Evolutionary conservation across 2,113 vertebrate genomes (phyloP).

Genomic region (Corydoras maculifer): DNA sequence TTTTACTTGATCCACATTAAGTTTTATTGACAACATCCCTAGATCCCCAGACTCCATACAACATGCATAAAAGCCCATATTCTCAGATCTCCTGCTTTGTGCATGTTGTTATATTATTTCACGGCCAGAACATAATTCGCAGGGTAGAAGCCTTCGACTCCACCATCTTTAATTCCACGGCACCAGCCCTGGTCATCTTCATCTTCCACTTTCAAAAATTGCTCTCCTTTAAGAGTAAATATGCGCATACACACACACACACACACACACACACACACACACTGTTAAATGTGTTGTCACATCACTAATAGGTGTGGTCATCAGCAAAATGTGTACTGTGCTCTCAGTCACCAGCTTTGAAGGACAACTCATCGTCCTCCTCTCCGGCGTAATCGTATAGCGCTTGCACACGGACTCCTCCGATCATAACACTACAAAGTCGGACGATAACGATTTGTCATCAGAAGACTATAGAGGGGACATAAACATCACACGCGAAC

Average conservation of each 20-base stretch:
- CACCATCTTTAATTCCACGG: conserved; percentile 66
- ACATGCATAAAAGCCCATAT: no score
- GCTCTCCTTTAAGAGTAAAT: conserved; percentile 59
- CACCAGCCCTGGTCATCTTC: conserved; percentile 81
- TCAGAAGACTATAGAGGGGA: no score
- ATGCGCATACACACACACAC: neutral
- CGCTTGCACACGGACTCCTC: conserved; percentile 68
- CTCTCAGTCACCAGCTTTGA: conserved; percentile 64
- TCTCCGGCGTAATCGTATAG: conserved; percentile 65
- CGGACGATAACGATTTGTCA: no score
- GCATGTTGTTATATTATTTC: conserved; percentile 46
- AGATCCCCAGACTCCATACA: no score
- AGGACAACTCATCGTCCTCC: conserved; percentile 68
- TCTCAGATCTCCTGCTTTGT: neutral
- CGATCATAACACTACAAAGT: conserved; percentile 64
- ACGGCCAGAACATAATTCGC: conserved; percentile 70
- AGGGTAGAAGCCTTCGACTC: conserved; percentile 74
- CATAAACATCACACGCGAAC: no score
- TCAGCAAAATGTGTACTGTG: neutral
- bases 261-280: conserved; percentile 10
- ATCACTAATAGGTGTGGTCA: neutral
- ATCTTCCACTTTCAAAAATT: conserved; percentile 75
- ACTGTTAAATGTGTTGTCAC: neutral
- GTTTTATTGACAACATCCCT: no score
- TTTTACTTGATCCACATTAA: no score